Percentiles rank a stretch among this genome's conserved stretches.
Conservation (phyloP, 2,888 invertebrate species). For the Pseudoips prasinana region DNA sequence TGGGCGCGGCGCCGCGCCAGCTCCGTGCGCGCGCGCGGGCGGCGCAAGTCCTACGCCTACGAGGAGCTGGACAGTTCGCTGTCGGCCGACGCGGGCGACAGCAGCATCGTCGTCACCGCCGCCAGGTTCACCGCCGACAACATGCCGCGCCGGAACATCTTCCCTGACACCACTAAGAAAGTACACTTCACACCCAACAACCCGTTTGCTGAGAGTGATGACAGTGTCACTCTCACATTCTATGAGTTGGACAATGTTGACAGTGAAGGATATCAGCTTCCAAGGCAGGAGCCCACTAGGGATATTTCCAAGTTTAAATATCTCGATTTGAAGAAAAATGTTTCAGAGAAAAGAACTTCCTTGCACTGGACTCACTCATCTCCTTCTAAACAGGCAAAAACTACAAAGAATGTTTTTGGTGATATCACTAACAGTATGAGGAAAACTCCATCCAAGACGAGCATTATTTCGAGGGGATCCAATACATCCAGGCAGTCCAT, state of each 20-base stretch:
- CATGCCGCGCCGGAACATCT: slow-evolving; percentile 70
- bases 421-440: slow-evolving; percentile 65
- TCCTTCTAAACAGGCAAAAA: slow-evolving; percentile 68
- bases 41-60: slow-evolving; percentile 65
- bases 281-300: slow-evolving; percentile 39
- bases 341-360: slow-evolving; percentile 61
- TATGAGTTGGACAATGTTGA: slow-evolving; percentile 68
- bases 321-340: slow-evolving; percentile 59
- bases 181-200: slow-evolving; percentile 72
- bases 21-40: slow-evolving; percentile 48
- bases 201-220: slow-evolving; percentile 75
- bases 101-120: slow-evolving; percentile 79
- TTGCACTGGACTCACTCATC: slow-evolving; percentile 63
- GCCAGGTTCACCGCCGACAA: slow-evolving; percentile 70
- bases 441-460: slow-evolving; percentile 69
- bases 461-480: slow-evolving; percentile 60
- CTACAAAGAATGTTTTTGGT: slow-evolving; percentile 49
- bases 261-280: slow-evolving; percentile 47
- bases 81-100: slow-evolving; percentile 81
- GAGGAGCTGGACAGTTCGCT: slow-evolving; percentile 83
- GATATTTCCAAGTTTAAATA: slow-evolving; percentile 74
- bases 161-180: slow-evolving; percentile 66
- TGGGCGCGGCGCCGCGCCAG: slow-evolving; percentile 47
- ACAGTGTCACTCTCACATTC: slow-evolving; percentile 73
- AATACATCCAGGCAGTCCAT: slow-evolving; percentile 54